These are phyloP conservation scores for Frankliniella fusca DNA, from an alignment of 2,888 invertebrate genomes.

Conservation along the genomic window DNA sequence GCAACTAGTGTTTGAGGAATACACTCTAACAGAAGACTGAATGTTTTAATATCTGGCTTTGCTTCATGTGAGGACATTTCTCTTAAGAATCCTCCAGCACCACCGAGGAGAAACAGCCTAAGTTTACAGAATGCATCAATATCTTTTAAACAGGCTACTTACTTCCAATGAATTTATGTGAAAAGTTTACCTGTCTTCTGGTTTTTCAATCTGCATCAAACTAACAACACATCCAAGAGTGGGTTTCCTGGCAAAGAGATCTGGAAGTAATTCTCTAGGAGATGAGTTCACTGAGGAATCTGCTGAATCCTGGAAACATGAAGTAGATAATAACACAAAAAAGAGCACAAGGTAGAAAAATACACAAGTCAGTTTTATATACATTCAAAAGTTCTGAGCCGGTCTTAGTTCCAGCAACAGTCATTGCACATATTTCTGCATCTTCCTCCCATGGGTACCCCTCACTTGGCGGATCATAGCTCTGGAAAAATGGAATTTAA, in stretches of 20 bases:
- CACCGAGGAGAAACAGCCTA: slow-evolving; percentile 73
- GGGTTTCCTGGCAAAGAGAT: slow-evolving; percentile 60
- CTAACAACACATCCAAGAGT: slow-evolving; percentile 57
- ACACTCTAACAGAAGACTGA: slow-evolving; percentile 69
- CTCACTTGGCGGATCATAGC: not conserved
- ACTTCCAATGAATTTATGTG: not conserved
- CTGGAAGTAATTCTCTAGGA: slow-evolving; percentile 49
- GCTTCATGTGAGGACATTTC: slow-evolving; percentile 66
- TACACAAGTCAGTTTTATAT: not conserved
- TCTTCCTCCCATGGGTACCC: not conserved
- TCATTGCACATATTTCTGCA: not conserved
- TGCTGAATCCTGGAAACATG: not conserved
- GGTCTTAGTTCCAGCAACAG: not conserved
- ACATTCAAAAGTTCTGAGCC: not conserved
- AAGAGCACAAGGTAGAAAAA: not conserved
- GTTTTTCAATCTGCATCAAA: slow-evolving; percentile 55
- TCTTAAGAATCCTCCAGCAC: slow-evolving; percentile 66
- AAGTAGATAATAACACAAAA: not conserved
- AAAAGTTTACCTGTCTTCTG: slow-evolving; percentile 43
- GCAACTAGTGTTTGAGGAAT: slow-evolving; percentile 62
- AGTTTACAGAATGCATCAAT: not conserved
- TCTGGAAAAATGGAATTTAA: not conserved
- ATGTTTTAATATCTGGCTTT: slow-evolving; percentile 71
- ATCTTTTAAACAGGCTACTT: not conserved
- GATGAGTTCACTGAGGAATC: not conserved